phyloP scores from a whole-genome alignment of 2,113 vertebrate genomes.

The Anseranas semipalmata region DNA sequence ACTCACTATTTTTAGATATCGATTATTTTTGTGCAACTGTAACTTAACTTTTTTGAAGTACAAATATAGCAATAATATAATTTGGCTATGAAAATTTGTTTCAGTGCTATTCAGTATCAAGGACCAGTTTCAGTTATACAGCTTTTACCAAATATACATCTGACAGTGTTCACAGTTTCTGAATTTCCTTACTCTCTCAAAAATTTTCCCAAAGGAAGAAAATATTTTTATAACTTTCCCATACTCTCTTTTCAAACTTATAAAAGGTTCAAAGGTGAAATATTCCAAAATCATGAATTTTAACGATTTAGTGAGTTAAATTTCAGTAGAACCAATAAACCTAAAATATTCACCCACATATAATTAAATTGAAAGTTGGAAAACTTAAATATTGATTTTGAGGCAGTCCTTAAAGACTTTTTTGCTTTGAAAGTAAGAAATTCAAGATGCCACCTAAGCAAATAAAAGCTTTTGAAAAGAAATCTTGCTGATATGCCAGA shows the following conservation, averaged over 20 bases:
- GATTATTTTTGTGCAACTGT: neutral
- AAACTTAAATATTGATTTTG: neutral
- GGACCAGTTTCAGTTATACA: neutral
- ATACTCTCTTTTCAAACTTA: neutral
- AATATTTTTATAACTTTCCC: neutral
- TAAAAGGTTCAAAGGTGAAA: neutral
- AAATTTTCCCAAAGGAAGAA: neutral
- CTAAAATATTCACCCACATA: neutral
- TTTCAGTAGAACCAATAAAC: neutral
- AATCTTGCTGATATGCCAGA: neutral
- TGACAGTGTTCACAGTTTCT: neutral
- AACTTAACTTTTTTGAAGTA: neutral
- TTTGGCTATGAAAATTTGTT: neutral
- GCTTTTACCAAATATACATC: neutral
- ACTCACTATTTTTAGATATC: neutral
- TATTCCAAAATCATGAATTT: neutral
- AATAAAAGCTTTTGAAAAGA: neutral
- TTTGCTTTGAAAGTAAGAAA: neutral
- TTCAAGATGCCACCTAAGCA: neutral
- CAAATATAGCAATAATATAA: neutral
- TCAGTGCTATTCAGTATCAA: neutral
- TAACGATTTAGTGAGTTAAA: neutral
- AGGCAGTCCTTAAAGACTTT: neutral
- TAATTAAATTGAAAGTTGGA: neutral
- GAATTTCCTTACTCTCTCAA: neutral